A percentile compares a stretch with the other conserved stretches of the same genome.
phyloP scores from a whole-genome alignment of 2,113 vertebrate species.

The Melozone crissalis region DNA sequence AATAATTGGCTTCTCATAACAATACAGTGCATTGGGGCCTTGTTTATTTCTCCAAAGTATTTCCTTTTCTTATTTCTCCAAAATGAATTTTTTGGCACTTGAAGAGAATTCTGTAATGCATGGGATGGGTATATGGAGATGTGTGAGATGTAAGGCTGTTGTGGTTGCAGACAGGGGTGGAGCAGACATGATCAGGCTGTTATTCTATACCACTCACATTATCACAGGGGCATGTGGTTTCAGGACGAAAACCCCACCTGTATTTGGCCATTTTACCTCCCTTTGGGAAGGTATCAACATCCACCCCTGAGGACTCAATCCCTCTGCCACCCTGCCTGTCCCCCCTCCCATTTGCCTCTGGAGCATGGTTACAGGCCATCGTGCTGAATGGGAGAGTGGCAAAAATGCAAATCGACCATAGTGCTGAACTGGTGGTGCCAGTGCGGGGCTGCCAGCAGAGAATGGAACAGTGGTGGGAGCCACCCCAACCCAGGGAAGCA shows the following conservation, averaged over 20 bases:
- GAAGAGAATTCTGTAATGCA: background rate
- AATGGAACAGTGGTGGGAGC: background rate
- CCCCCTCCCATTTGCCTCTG: background rate
- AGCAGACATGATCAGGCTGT: background rate
- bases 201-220: background rate
- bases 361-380: accelerated
- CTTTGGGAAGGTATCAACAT: accelerated
- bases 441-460: background rate
- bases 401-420: accelerated
- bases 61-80: background rate
- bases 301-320: background rate
- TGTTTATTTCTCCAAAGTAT: background rate
- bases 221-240: accelerated
- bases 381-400: background rate
- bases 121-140: background rate
- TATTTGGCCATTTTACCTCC: background rate
- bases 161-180: background rate
- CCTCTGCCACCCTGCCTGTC: background rate
- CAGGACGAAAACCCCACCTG: background rate
- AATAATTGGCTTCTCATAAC: background rate
- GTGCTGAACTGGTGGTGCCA: background rate
- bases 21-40: accelerated
- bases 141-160: background rate
- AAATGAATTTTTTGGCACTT: background rate
- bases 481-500: background rate